Base-by-base conservation (phyloP, 2,797 vertebrate genomes). In the Brachymystax lenok region DNA sequence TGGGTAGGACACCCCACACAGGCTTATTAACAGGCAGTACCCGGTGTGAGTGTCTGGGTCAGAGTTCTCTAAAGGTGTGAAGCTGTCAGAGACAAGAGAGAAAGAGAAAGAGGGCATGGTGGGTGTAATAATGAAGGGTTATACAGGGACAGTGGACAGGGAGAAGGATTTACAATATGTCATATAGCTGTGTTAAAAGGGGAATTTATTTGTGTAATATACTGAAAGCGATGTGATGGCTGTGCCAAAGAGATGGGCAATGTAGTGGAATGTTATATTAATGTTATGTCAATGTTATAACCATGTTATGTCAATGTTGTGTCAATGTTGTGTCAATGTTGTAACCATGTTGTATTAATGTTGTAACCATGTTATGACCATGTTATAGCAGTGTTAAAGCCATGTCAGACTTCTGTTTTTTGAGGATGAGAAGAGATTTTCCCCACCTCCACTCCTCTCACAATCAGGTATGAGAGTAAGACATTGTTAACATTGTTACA, bases 1-100 rank as follows among this genome's bases (percentile, higher is more conserved):
- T 14, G 17, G 56, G 64, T 30, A 77, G 69, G 73, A 70, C 50
- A 50, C 77, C 19, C 63, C 30, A 76, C 74, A 77, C 69, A 72
- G 33, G 72, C 78, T 86, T 80, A 63, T 86, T 88, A 87, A 77
- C 76, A 72, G 79, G 74, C 80, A 63, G 75, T 73, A 8, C 8
- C 5, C 19, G 74, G 69, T 77, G 80, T 82, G 70, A 77, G 73
- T 59, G 19, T 46, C 8, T 46, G 8, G 16, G 69, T 59, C 56
- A 59, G 56, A 54, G 70, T 52, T 74, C 76, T 74, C 61, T 33
- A 27, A 33, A 80, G 30, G 77, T 73, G 71, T 69, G 16, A 69
- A 19, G 40, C 12, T 70, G 69, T 50, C 13, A 6, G 21, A 46
- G 19, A 13, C 7, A 1, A 63, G 73, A 74, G 71, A 30, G 28